A percentile compares a stretch with the other conserved stretches of the same genome.
Evolutionary conservation across 2,797 vertebrate species (phyloP).

Genomic region (Diglossa cyanea): DNA sequence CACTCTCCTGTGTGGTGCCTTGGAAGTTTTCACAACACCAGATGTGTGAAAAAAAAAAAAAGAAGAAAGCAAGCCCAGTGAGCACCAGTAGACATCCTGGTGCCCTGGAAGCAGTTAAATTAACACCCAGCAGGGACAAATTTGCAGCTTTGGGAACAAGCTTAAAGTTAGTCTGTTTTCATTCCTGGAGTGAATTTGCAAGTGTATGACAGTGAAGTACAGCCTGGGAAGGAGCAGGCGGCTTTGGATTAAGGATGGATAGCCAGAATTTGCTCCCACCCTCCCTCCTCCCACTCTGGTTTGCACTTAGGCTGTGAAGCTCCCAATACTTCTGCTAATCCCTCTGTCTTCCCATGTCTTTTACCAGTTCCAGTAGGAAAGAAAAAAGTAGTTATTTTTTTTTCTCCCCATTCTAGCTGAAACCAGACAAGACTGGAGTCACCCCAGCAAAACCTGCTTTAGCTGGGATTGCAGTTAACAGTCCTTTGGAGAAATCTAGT

Average conservation of each 20-base stretch:
- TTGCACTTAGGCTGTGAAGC: constrained; percentile 22
- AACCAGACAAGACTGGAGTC: constrained; percentile 37
- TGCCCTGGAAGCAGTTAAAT: constrained; percentile 67
- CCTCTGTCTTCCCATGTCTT: constrained; percentile 18
- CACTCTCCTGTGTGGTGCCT: constrained; percentile 9
- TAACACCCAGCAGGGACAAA: constrained; percentile 67
- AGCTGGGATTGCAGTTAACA: constrained; percentile 20
- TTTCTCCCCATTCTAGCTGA: neutral
- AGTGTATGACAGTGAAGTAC: constrained; percentile 55
- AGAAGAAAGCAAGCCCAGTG: constrained; percentile 18
- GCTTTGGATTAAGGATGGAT: constrained; percentile 46
- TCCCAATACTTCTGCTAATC: constrained; percentile 37
- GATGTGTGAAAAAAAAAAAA: constrained; percentile 30
- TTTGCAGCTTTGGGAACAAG: constrained; percentile 57
- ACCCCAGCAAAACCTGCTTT: constrained; percentile 29
- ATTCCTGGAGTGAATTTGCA: constrained; percentile 60
- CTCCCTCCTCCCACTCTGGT: constrained; percentile 13
- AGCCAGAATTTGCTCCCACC: constrained; percentile 29
- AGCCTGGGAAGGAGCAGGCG: constrained; percentile 24
- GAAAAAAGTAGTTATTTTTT: neutral
- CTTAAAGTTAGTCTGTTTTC: constrained; percentile 47
- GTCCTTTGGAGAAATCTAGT: constrained; percentile 11
- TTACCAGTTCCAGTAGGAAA: constrained; percentile 26
- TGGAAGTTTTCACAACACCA: constrained; percentile 53
- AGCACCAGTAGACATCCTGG: constrained; percentile 49